Evolutionary conservation across 2,113 vertebrate genomes (phyloP).

Genomic region (Caranx ignobilis): DNA sequence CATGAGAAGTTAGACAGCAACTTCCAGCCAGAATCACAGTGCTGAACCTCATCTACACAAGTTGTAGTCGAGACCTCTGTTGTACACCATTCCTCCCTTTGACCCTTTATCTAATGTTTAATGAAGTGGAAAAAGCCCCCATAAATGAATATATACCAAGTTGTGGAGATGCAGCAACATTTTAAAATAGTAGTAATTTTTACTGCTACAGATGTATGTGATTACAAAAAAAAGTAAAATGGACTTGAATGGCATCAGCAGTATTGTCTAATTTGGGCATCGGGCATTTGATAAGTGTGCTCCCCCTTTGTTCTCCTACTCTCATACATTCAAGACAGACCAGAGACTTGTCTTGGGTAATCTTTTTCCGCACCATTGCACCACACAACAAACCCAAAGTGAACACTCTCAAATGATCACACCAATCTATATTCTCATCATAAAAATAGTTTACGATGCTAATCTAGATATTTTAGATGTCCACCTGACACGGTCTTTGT

Average conservation of each 20-base stretch:
- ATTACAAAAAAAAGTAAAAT: neutral
- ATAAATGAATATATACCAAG: too few relatives aligned
- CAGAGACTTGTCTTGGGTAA: neutral
- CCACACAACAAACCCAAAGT: neutral
- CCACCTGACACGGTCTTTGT: neutral
- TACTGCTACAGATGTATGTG: neutral
- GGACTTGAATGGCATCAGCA: neutral
- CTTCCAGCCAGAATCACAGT: neutral
- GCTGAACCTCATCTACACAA: neutral
- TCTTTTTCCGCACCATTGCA: neutral
- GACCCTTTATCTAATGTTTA: neutral
- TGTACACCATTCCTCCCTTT: too few relatives aligned
- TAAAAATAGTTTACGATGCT: neutral
- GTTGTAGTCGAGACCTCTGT: neutral
- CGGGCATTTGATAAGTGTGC: neutral
- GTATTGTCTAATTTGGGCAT: neutral
- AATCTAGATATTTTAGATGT: neutral
- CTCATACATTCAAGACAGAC: neutral
- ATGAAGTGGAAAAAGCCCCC: neutral
- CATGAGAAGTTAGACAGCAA: neutral
- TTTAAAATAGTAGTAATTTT: neutral
- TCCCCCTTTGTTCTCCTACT: neutral
- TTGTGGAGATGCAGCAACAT: too few relatives aligned
- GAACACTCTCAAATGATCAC: neutral
- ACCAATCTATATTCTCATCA: neutral